Conservation (phyloP, 2,113 vertebrate genomes). For the Chionodraco myersi region DNA sequence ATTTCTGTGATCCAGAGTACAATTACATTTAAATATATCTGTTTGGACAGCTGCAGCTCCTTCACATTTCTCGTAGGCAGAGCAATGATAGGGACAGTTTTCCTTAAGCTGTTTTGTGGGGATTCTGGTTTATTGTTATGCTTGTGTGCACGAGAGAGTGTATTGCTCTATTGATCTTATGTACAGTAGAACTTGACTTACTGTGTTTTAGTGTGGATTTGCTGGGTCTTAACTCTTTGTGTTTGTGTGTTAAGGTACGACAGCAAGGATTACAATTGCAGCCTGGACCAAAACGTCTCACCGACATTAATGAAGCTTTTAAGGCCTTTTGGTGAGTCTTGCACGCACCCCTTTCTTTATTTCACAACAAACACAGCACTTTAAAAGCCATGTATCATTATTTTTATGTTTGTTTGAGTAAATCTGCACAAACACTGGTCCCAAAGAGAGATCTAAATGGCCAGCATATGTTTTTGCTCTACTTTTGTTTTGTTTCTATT, state of each 20-base stretch:
- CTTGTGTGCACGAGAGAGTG: background rate
- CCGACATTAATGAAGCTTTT: constrained; percentile 78
- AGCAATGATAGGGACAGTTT: background rate
- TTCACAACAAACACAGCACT: no score
- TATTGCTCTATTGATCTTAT: constrained; percentile 47
- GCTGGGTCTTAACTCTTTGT: background rate
- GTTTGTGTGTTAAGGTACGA: constrained; percentile 50
- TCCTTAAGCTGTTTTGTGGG: background rate
- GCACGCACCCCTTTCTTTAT: background rate
- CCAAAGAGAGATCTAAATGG: constrained; percentile 18
- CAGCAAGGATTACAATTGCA: constrained; percentile 47
- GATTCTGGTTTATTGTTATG: constrained; percentile 17
- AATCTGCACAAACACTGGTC: constrained; percentile 12
- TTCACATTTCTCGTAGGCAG: background rate
- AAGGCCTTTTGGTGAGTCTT: constrained; percentile 77
- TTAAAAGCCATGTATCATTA: background rate
- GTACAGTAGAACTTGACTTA: constrained; percentile 11
- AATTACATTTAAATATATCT: background rate
- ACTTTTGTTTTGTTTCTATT: constrained; percentile 24
- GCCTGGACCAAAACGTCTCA: constrained; percentile 67
- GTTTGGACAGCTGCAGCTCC: background rate
- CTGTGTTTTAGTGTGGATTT: background rate
- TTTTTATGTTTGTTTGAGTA: background rate
- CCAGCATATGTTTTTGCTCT: constrained; percentile 19
- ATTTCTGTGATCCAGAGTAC: background rate